Percentiles rank a stretch among this genome's conserved stretches.
Conservation (phyloP, 2,113 vertebrate species). For the Phrynosoma blainvillii region DNA sequence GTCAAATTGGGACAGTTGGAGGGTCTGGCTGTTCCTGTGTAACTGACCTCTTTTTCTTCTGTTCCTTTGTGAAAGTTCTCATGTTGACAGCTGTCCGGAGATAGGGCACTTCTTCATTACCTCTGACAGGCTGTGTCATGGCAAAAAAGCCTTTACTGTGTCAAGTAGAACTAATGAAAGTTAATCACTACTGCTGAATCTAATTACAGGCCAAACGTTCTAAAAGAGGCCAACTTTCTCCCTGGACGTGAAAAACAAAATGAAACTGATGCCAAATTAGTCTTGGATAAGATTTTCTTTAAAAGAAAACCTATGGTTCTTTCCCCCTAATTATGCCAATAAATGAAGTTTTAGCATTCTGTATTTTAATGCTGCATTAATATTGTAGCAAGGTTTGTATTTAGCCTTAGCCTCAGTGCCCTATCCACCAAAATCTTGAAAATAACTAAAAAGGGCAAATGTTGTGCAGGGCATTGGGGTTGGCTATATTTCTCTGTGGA, state of each 20-base stretch:
- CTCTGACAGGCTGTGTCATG: not conserved
- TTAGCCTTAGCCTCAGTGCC: not conserved
- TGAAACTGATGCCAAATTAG: not conserved
- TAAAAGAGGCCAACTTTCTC: not conserved
- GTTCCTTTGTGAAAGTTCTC: not conserved
- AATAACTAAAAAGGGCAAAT: not conserved
- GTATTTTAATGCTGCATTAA: not conserved
- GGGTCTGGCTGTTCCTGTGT: not conserved
- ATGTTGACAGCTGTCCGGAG: not conserved
- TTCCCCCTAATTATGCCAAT: not conserved
- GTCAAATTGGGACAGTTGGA: too few relatives aligned
- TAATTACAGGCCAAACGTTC: slow-evolving; percentile 23
- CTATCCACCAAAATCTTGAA: not conserved
- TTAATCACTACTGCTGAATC: not conserved
- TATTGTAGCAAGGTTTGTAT: not conserved
- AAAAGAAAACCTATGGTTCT: not conserved
- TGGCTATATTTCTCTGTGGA: not conserved
- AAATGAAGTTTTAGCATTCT: not conserved
- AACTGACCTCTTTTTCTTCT: not conserved
- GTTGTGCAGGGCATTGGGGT: not conserved
- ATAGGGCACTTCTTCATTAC: rapidly evolving
- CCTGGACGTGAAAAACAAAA: not conserved
- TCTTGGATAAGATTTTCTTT: not conserved
- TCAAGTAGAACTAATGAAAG: slow-evolving; percentile 16
- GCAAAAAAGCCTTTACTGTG: not conserved